phyloP scores from a whole-genome alignment of 2,113 vertebrate genomes.

The Neomonachus schauinslandi region DNA sequence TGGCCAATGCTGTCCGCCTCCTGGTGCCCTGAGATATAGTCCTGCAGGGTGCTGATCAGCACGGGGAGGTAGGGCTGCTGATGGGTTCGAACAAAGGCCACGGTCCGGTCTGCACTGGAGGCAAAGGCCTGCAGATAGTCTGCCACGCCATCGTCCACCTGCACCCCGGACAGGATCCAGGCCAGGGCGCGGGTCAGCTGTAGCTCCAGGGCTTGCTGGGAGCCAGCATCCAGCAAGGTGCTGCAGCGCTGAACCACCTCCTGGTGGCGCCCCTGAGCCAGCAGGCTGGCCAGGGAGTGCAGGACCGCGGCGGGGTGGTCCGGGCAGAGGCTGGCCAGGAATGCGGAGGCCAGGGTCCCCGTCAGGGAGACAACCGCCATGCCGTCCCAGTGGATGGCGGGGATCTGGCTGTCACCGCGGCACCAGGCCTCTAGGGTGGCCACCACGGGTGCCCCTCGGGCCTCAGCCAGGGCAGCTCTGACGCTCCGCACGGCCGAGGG shows the following conservation, averaged over 20 bases:
- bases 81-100: slow-evolving; percentile 84
- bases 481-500: slow-evolving; percentile 86
- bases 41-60: slow-evolving; percentile 85
- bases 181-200: slow-evolving; percentile 91
- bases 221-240: slow-evolving; percentile 82
- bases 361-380: slow-evolving; percentile 82
- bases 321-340: slow-evolving; percentile 91
- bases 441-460: slow-evolving; percentile 77
- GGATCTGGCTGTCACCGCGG: slow-evolving; percentile 77
- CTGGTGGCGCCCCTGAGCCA: slow-evolving; percentile 79
- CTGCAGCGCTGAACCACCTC: slow-evolving; percentile 89
- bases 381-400: slow-evolving; percentile 81
- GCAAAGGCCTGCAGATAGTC: slow-evolving; percentile 91
- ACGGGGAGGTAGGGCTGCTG: slow-evolving; percentile 89
- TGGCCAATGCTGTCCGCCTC: background rate
- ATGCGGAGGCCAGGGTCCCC: slow-evolving; percentile 88
- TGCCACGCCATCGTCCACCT: slow-evolving; percentile 76
- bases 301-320: slow-evolving; percentile 88
- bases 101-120: slow-evolving; percentile 77
- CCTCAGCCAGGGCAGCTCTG: slow-evolving; percentile 75
- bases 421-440: slow-evolving; percentile 90
- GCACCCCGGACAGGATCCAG: slow-evolving; percentile 84
- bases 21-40: slow-evolving; percentile 69
- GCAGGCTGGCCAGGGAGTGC: slow-evolving; percentile 90
- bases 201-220: slow-evolving; percentile 75